Percentiles rank a stretch among this genome's conserved stretches.
Conservation (phyloP, 1,140 invertebrate genomes). For the Paraescarpia echinospica region DNA sequence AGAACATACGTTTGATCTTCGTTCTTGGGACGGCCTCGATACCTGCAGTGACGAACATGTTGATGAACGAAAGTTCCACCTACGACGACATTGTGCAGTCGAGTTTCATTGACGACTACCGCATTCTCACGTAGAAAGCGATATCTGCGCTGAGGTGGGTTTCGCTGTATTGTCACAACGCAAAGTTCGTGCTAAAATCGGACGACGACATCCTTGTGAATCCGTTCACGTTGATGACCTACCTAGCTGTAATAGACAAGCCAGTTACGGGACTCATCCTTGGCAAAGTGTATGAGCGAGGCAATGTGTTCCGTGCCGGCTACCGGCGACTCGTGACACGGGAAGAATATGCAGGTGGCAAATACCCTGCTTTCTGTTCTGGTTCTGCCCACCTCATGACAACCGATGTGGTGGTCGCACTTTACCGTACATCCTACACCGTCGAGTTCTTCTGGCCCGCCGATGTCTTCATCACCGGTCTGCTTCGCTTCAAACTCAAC, state of each 20-base stretch:
- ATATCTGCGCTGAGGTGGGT: constrained; percentile 81
- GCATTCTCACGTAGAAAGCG: constrained; percentile 86
- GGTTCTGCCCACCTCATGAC: constrained; percentile 26
- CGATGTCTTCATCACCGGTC: constrained; percentile 36
- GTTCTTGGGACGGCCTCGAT: not conserved
- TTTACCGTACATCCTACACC: constrained; percentile 25
- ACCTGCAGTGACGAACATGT: not conserved
- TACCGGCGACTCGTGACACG: constrained; percentile 21
- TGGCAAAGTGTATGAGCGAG: constrained; percentile 25
- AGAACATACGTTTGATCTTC: not conserved
- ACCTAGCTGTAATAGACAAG: not conserved
- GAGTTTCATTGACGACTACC: constrained; percentile 75
- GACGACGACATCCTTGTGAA: constrained; percentile 64
- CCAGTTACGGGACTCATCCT: constrained; percentile 20
- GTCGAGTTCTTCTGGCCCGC: constrained; percentile 40
- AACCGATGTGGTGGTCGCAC: constrained; percentile 22
- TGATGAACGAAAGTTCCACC: constrained; percentile 62
- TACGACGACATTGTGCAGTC: constrained; percentile 77
- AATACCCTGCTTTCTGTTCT: constrained; percentile 30
- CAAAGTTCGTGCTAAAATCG: constrained; percentile 60
- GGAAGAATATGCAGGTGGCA: constrained; percentile 25
- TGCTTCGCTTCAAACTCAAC: constrained; percentile 28
- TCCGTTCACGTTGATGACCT: constrained; percentile 8
- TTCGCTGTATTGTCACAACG: constrained; percentile 66
- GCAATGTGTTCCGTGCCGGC: constrained; percentile 25